Evolutionary conservation across 1,140 invertebrate species (phyloP).

Genomic region (Trialeurodes vaporariorum): DNA sequence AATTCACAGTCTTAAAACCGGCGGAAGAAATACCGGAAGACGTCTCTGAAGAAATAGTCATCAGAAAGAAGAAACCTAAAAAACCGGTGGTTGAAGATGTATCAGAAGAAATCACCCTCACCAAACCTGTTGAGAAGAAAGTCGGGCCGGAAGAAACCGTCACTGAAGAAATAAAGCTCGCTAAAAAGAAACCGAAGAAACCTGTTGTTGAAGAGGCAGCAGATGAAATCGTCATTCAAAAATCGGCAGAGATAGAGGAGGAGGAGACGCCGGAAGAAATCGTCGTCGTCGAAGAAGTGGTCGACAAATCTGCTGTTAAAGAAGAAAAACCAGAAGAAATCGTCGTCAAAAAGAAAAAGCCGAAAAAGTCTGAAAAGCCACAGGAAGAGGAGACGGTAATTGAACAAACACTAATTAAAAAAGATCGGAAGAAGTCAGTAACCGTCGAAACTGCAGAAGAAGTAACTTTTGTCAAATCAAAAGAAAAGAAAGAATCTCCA

Average conservation of each 20-base stretch:
- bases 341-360: slow-evolving; percentile 13
- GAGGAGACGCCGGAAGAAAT: slow-evolving; percentile 18
- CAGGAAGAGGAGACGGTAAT: slow-evolving; percentile 21
- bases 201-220: slow-evolving; percentile 6
- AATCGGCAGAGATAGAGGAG: slow-evolving; percentile 9
- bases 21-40: slow-evolving; percentile 26
- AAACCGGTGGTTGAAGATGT: slow-evolving; percentile 19
- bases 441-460: slow-evolving; percentile 30
- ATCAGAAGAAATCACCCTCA: neutral
- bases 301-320: slow-evolving; percentile 5
- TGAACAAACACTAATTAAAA: slow-evolving; percentile 5
- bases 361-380: slow-evolving; percentile 4
- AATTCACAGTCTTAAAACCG: slow-evolving; percentile 24
- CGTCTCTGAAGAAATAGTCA: slow-evolving; percentile 21
- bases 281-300: slow-evolving; percentile 1
- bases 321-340: slow-evolving; percentile 16
- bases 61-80: slow-evolving; percentile 21
- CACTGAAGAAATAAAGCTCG: slow-evolving; percentile 13
- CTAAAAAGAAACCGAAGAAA: slow-evolving; percentile 12
- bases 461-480: slow-evolving; percentile 33
- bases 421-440: slow-evolving; percentile 20
- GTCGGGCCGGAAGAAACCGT: neutral
- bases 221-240: neutral
- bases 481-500: slow-evolving; percentile 15
- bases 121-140: neutral